phyloP scores from a whole-genome alignment of 2,888 invertebrate genomes.

The Drosophila suboccidentalis region DNA sequence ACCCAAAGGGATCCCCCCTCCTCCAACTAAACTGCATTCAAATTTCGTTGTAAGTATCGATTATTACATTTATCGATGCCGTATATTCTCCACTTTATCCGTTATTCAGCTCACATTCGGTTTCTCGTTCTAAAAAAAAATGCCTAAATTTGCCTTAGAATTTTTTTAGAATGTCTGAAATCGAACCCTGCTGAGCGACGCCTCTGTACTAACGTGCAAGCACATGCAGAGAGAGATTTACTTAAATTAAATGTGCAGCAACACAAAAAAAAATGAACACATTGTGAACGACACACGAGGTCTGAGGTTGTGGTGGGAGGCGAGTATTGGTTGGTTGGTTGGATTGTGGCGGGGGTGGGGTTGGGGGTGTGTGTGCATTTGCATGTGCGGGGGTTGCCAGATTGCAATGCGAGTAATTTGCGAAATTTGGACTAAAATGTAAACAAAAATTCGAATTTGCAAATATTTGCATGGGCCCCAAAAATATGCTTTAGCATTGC shows the following conservation, averaged over 20 bases:
- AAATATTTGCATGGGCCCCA: conserved; percentile 72
- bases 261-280: conserved; percentile 30
- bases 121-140: too few species aligned
- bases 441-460: conserved; percentile 70
- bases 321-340: neutral
- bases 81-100: too few species aligned
- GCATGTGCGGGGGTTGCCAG: conserved; percentile 33
- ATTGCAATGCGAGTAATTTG: conserved; percentile 67
- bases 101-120: too few species aligned
- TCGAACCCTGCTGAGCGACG: conserved; percentile 4
- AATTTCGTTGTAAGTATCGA: neutral
- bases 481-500: conserved; percentile 60
- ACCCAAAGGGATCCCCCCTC: neutral
- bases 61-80: neutral
- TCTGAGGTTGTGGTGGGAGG: conserved; percentile 4
- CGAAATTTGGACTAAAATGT: conserved; percentile 78
- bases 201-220: conserved; percentile 28
- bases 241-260: conserved; percentile 55
- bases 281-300: conserved; percentile 30
- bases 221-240: conserved; percentile 46
- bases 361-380: neutral
- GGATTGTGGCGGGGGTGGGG: too few species aligned
- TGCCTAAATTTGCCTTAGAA: too few species aligned
- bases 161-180: too few species aligned
- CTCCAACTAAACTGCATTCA: neutral